Base-by-base conservation (phyloP, 1,140 invertebrate species). In the Halotydeus destructor region DNA sequence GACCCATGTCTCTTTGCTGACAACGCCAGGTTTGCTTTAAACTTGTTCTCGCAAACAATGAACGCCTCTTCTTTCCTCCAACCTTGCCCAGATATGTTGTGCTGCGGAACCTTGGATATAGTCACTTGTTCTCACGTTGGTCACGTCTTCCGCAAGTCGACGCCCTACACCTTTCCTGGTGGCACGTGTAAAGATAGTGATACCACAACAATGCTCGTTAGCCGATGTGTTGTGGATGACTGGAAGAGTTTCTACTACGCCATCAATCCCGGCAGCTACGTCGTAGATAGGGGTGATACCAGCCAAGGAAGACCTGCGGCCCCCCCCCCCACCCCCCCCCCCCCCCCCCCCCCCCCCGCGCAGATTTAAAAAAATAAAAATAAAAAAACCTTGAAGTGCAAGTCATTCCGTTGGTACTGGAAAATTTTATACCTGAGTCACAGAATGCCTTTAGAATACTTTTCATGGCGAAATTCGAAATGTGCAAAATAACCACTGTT, bases 181-280 rank as follows among this genome's bases (percentile, higher is more conserved):
- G 93, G 93, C 52, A 94, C 86, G 52, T 82, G 84, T 58, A n/a
- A 78, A 82, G 60, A 86, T 97, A 62, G 83, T 97, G 63, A 89
- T n/a, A 97, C 72, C 85, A 91, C 69, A 94, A 94, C 71, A 88
- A 89, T 71, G 85, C 83, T 51, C 72, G 88, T 52, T 93, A 54
- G 86, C 84, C 47, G 83, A 88, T 65, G 88, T 94, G 52, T 94
- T 86, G 88, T 94, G 65, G 88, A 94, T 67, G 79, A 89, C 57
- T 94, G 84, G 83, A 85, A 84, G 70, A 74, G 85, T 62, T 93
- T 93, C 73, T 94, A 89, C 75, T 91, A 86, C 74, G 81, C 81
- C 66, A 86, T 89, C 69, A 89, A 89, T 70, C 84, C 85, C 80
- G 78, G 76, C 52, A 81, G 82, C 27, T 66, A 77, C 50, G 83